A percentile compares a stretch with the other conserved stretches of the same genome.
phyloP scores from a whole-genome alignment of 2,888 invertebrate genomes.

The Yponomeuta plumbellus region DNA sequence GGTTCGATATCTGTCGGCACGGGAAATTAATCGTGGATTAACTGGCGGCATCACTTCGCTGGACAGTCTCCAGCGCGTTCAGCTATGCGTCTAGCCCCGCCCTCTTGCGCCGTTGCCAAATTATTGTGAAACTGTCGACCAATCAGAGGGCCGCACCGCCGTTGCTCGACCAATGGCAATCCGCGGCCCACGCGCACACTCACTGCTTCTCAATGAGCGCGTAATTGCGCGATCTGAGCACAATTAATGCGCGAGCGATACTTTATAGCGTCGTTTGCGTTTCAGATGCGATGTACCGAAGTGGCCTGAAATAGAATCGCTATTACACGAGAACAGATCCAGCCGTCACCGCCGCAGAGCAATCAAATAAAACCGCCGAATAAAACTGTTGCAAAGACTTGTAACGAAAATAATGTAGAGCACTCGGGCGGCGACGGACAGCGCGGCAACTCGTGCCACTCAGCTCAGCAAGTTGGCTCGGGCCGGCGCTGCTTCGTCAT shows the following conservation, averaged over 20 bases:
- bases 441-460: no score
- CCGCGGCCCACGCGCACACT: slow-evolving; percentile 56
- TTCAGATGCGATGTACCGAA: not conserved
- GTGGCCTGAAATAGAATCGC: not conserved
- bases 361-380: not conserved
- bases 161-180: slow-evolving; percentile 47
- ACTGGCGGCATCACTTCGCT: slow-evolving; percentile 7
- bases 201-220: slow-evolving; percentile 57
- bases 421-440: not conserved
- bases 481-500: no score
- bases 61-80: not conserved
- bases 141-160: slow-evolving; percentile 39
- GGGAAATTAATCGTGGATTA: slow-evolving; percentile 16
- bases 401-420: not conserved
- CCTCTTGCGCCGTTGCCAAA: slow-evolving; percentile 66
- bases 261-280: slow-evolving; percentile 8
- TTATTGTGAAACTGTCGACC: slow-evolving; percentile 41
- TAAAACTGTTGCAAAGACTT: not conserved
- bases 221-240: slow-evolving; percentile 38
- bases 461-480: no score
- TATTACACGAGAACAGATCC: not conserved
- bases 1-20: not conserved
- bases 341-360: not conserved
- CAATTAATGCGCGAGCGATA: slow-evolving; percentile 2
- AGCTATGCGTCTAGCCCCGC: slow-evolving; percentile 40